Base-by-base conservation (phyloP, 1,140 invertebrate genomes). In the Drosophila funebris region DNA sequence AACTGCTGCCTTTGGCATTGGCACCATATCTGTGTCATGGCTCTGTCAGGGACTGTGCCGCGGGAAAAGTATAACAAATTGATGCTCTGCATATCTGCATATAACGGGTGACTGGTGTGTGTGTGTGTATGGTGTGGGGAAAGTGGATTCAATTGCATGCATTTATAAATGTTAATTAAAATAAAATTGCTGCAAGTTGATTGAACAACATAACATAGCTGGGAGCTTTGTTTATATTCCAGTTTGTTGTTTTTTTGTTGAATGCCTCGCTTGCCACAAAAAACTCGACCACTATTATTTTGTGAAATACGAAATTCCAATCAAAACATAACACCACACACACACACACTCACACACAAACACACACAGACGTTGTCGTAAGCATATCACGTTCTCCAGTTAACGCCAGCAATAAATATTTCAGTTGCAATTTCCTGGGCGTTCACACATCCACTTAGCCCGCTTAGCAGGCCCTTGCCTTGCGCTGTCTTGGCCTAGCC, bases 371-470 rank as follows among this genome's bases (percentile, higher is more conserved):
- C 5, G 2, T 18, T 18, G 53, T 36, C 36, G 77, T 88, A 85
- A 78, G 58, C 82, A 70, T 62, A 72, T 82, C 82, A 85, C 82
- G 82, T 85, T 82, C 62, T 50, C 54, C 74, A 29, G 66, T 78
- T 85, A 85, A 87, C 70, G 62, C 78, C 63, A 41, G 57, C 36
- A 73, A 81, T 81, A 81, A 81, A 81, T 81, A 83, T 83, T 81
- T 81, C 78, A 81, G 37, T 39, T 62, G 54, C 78, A 78, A 81
- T 82, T 81, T 69, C 27, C 37, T 56, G 73, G 78, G 78, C 52
- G 78, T 75, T 60, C 46, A 77, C 57, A 52, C 62, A 68, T 63
- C 62, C 78, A 80, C 73, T 83, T 82, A 77, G 63, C 18, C 54
- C 14, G 18, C 33, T 39, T 29, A 14, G 44, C 2, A 14, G 13